Evolutionary conservation across 1,140 invertebrate species (phyloP).

Genomic region (Aphaenogaster rudis): DNA sequence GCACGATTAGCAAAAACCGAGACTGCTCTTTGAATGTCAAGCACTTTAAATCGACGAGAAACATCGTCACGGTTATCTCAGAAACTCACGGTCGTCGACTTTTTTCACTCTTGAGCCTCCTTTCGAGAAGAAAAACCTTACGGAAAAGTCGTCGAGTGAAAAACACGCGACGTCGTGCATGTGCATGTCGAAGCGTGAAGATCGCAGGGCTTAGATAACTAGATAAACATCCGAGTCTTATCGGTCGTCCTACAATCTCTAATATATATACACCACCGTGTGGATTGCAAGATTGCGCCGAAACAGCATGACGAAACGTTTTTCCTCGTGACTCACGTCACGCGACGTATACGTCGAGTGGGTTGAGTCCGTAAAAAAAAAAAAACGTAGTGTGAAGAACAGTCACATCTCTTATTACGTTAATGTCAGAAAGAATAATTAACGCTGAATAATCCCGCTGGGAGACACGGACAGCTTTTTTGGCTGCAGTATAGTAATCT

Average conservation of each 20-base stretch:
- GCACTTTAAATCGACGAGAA: background rate
- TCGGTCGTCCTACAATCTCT: constrained; percentile 31
- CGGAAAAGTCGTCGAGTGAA: background rate
- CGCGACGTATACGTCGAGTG: background rate
- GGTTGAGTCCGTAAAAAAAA: background rate
- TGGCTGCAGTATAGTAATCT: too few species aligned
- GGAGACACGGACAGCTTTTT: background rate
- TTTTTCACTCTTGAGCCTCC: background rate
- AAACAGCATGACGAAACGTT: constrained; percentile 48
- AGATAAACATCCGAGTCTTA: constrained; percentile 13
- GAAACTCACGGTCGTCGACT: too few species aligned
- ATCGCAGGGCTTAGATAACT: constrained; percentile 5
- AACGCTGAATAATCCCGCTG: background rate
- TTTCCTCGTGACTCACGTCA: constrained; percentile 44
- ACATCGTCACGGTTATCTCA: background rate
- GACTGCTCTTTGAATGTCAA: background rate
- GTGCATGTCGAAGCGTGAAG: constrained; percentile 35
- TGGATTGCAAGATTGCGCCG: constrained; percentile 26
- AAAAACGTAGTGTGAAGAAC: background rate
- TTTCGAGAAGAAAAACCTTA: background rate
- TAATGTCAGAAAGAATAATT: constrained; percentile 27
- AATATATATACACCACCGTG: background rate
- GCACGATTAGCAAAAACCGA: background rate
- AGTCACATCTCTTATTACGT: background rate
- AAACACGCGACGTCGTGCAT: background rate